Evolutionary conservation across 2,113 vertebrate genomes (phyloP).

Genomic region (Struthio camelus): DNA sequence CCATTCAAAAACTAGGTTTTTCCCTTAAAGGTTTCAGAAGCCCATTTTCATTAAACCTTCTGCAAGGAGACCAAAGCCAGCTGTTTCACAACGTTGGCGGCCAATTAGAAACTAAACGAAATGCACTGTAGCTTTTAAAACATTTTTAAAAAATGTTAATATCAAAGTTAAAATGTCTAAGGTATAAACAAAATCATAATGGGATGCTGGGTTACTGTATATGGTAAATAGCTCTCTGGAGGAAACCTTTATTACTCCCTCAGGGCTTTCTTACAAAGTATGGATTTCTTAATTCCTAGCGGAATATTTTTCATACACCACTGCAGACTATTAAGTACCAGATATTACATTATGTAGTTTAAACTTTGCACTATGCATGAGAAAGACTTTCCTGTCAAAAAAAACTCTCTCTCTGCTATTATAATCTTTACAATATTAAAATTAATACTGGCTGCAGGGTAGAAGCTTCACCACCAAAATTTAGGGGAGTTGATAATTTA

Average conservation of each 20-base stretch:
- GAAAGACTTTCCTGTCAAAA: conserved; percentile 70
- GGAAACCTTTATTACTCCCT: conserved; percentile 77
- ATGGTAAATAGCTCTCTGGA: conserved; percentile 75
- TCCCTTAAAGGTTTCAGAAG: neutral
- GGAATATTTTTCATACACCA: conserved; percentile 82
- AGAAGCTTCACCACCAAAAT: conserved; percentile 56
- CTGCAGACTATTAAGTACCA: conserved; percentile 81
- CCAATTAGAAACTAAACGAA: conserved; percentile 64
- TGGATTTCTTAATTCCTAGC: conserved; percentile 80
- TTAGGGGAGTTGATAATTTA: conserved; percentile 57
- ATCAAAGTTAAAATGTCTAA: conserved; percentile 55
- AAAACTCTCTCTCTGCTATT: conserved; percentile 54
- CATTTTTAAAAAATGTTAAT: conserved; percentile 33
- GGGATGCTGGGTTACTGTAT: conserved; percentile 61
- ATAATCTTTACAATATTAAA: conserved; percentile 72
- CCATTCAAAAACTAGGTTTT: neutral
- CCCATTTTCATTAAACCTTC: neutral
- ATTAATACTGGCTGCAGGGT: conserved; percentile 74
- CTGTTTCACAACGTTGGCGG: conserved; percentile 9
- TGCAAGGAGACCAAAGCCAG: neutral
- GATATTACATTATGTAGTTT: conserved; percentile 77
- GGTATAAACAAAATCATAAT: conserved; percentile 71
- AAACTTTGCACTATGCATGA: conserved; percentile 73
- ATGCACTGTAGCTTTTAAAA: conserved; percentile 56
- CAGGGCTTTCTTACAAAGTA: conserved; percentile 73